Percentiles rank a stretch among this genome's conserved stretches.
Evolutionary conservation across 2,797 vertebrate species (phyloP).

Genomic region (Vespertilio murinus): DNA sequence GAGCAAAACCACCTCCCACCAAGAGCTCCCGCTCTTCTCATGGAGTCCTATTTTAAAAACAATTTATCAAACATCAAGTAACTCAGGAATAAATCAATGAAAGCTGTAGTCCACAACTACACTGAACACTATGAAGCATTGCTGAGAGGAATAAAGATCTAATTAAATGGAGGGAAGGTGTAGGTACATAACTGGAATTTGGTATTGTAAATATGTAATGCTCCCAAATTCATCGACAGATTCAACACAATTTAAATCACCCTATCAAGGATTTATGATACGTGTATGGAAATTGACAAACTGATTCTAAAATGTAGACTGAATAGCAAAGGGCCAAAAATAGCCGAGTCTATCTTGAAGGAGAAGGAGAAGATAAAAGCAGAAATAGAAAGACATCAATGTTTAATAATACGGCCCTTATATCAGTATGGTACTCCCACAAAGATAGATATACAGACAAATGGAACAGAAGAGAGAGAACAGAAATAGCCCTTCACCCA

Average conservation of each 20-base stretch:
- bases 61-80: neutral
- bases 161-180: neutral
- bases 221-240: neutral
- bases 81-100: neutral
- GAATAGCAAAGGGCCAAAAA: neutral
- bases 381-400: neutral
- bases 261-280: neutral
- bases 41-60: neutral
- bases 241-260: neutral
- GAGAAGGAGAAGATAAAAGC: neutral
- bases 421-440: neutral
- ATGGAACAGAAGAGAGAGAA: neutral
- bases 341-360: neutral
- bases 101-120: neutral
- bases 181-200: neutral
- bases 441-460: neutral
- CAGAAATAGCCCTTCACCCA: neutral
- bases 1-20: neutral
- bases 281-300: neutral
- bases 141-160: neutral
- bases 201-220: neutral
- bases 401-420: neutral
- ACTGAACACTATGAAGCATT: neutral
- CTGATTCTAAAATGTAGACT: neutral
- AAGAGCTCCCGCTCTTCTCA: neutral